These are phyloP conservation scores for Sigmodon hispidus DNA, from an alignment of 2,113 vertebrate genomes.

Conservation along the genomic window DNA sequence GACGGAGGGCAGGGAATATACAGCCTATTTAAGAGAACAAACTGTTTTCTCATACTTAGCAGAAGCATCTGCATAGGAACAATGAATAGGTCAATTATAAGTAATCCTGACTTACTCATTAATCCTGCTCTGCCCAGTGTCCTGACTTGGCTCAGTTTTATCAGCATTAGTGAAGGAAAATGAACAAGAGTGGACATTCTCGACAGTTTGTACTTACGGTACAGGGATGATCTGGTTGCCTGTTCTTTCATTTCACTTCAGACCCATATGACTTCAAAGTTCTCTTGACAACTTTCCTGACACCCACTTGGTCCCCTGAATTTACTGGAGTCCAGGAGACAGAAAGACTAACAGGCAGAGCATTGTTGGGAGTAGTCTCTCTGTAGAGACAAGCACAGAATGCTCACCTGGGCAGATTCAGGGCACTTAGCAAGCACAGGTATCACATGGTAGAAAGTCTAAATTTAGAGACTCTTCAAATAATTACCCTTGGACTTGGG, in stretches of 20 bases:
- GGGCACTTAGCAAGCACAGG: not conserved
- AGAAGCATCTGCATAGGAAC: conserved; percentile 67
- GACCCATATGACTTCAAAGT: conserved; percentile 17
- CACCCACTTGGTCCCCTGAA: not conserved
- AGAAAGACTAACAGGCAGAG: not conserved
- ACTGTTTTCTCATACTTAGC: conserved; percentile 78
- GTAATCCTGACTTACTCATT: conserved; percentile 60
- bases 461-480: not conserved
- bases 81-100: conserved; percentile 71
- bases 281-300: conserved; percentile 2
- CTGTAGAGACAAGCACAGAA: not conserved
- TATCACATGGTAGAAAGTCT: not conserved
- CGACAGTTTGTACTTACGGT: not conserved
- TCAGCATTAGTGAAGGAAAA: not conserved
- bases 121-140: conserved; percentile 47
- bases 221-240: not conserved
- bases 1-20: conserved; percentile 72
- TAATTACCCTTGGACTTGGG: too few species aligned
- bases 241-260: not conserved
- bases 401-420: not conserved
- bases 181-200: not conserved
- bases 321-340: not conserved
- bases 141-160: not conserved
- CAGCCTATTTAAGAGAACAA: conserved; percentile 78
- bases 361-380: not conserved